Percentiles rank a stretch among this genome's conserved stretches.
phyloP scores from a whole-genome alignment of 2,113 vertebrate species.

The Hippocampus barbouri region DNA sequence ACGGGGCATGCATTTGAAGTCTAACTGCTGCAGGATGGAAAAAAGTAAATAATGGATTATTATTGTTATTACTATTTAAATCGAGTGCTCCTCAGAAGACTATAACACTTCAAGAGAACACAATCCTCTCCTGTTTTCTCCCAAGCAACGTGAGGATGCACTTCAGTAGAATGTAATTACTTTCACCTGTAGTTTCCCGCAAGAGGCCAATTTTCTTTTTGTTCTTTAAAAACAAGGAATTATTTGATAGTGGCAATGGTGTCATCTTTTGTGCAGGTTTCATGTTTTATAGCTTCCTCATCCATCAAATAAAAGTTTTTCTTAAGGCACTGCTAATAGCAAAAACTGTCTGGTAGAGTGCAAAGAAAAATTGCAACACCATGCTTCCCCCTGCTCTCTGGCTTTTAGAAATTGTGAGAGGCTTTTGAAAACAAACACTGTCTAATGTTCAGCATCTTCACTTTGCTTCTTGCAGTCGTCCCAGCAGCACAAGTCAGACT shows the following conservation, averaged over 20 bases:
- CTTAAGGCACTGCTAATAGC: conserved; percentile 50
- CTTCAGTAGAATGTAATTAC: conserved; percentile 65
- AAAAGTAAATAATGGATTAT: conserved; percentile 44
- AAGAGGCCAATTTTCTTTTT: conserved; percentile 51
- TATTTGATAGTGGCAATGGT: conserved; percentile 56
- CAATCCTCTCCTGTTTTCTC: conserved; percentile 40
- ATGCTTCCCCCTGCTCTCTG: not conserved
- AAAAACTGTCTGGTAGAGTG: conserved; percentile 27
- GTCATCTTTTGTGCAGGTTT: conserved; percentile 50
- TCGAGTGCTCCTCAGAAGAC: conserved; percentile 54
- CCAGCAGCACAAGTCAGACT: conserved; percentile 9
- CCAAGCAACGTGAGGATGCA: conserved; percentile 32
- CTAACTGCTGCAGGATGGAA: conserved; percentile 37
- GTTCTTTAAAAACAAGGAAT: conserved; percentile 43
- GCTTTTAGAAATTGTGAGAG: not conserved
- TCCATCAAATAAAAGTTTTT: conserved; percentile 56
- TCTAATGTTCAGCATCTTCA: conserved; percentile 21
- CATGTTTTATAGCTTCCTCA: conserved; percentile 46
- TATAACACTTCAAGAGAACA: conserved; percentile 60
- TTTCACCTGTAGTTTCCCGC: conserved; percentile 47
- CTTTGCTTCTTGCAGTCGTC: conserved; percentile 5
- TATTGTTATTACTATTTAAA: conserved; percentile 41
- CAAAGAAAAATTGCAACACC: conserved; percentile 30
- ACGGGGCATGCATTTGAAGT: conserved; percentile 62
- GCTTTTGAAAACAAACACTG: not conserved